Conservation (phyloP, 2,888 invertebrate genomes). For the Cantharis rufa region DNA sequence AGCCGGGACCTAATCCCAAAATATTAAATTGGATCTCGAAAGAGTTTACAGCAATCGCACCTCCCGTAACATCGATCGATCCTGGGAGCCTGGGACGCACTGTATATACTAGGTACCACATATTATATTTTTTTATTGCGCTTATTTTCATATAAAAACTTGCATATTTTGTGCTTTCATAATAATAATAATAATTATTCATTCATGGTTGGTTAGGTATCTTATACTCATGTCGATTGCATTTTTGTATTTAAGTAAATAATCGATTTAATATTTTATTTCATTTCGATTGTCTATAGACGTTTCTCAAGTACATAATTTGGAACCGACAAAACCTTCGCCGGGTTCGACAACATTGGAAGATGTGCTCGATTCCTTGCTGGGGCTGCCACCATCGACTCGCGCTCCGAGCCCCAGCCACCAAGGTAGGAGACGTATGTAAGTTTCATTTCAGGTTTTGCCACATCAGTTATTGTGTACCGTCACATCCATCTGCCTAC, state of each 20-base stretch:
- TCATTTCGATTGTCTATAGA: constrained; percentile 12
- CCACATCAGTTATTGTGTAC: constrained; percentile 27
- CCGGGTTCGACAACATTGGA: constrained; percentile 87
- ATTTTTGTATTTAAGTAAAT: background rate
- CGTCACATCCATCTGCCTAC: background rate
- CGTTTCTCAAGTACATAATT: constrained; percentile 54
- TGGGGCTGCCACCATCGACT: constrained; percentile 81
- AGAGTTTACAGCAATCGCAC: too few relatives aligned
- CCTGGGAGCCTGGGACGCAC: too few relatives aligned
- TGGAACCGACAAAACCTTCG: constrained; percentile 66
- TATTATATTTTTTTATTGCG: too few relatives aligned
- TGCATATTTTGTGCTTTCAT: background rate
- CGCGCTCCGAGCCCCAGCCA: constrained; percentile 75
- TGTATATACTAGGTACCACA: too few relatives aligned
- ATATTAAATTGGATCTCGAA: too few relatives aligned
- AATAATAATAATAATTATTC: too few relatives aligned
- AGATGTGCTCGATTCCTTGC: constrained; percentile 90
- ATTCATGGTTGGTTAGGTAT: background rate
- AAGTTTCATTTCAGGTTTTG: constrained; percentile 67
- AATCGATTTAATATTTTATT: background rate
- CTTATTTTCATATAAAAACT: background rate
- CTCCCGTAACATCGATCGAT: too few relatives aligned
- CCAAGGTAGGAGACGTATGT: constrained; percentile 77
- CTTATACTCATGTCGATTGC: background rate
- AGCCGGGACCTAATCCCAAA: too few relatives aligned